Conservation (phyloP, 2,888 invertebrate species). For the Hypercompe scribonia region DNA sequence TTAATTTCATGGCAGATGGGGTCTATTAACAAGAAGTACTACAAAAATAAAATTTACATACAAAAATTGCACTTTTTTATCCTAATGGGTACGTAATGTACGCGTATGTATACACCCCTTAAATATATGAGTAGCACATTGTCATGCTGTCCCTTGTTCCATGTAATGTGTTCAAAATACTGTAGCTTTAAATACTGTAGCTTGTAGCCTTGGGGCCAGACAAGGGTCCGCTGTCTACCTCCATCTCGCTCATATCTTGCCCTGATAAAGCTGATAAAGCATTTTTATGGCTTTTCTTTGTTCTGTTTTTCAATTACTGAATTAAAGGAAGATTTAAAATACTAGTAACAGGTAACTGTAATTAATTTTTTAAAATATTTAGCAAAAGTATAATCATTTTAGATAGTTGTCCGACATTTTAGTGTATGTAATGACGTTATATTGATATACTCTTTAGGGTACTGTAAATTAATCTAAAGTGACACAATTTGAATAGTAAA, state of each 20-base stretch:
- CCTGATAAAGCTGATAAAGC: slow-evolving; percentile 38
- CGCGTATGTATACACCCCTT: neutral
- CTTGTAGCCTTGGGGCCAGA: slow-evolving; percentile 30
- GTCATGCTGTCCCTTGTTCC: slow-evolving; percentile 21
- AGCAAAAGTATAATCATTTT: neutral
- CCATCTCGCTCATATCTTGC: slow-evolving; percentile 42
- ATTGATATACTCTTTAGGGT: neutral
- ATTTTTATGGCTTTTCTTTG: slow-evolving; percentile 33
- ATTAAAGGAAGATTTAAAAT: slow-evolving; percentile 15
- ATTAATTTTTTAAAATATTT: neutral
- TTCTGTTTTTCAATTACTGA: slow-evolving; percentile 37
- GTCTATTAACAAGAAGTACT: too few relatives aligned
- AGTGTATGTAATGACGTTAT: neutral
- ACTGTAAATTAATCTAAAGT: too few relatives aligned
- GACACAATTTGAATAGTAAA: too few relatives aligned
- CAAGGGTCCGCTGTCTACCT: slow-evolving; percentile 47
- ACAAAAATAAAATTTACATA: too few relatives aligned
- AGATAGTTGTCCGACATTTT: neutral
- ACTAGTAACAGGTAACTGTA: neutral
- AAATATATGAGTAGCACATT: slow-evolving; percentile 10
- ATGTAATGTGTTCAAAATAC: slow-evolving; percentile 23
- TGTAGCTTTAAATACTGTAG: slow-evolving; percentile 15
- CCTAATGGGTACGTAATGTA: neutral
- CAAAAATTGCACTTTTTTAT: neutral
- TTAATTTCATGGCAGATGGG: too few relatives aligned